Percentiles rank a stretch among this genome's conserved stretches.
These are phyloP conservation scores for Drosophila trichaetosa DNA, from an alignment of 2,888 invertebrate species.

Conservation along the genomic window DNA sequence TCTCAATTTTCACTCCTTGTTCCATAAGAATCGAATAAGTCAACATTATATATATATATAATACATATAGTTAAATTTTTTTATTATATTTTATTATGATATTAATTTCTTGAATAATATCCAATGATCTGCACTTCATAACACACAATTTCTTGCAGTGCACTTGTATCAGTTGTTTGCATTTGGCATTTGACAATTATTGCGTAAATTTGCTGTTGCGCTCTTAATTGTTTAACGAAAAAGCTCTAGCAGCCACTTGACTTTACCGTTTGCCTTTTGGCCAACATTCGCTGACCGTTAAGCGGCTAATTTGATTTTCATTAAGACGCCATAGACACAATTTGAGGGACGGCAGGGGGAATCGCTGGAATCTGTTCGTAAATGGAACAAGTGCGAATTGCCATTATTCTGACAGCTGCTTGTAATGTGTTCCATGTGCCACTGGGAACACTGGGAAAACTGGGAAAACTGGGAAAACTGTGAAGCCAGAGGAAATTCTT, in stretches of 20 bases:
- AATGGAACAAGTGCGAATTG: conserved; percentile 19
- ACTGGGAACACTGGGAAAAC: conserved; percentile 25
- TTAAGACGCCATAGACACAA: conserved; percentile 43
- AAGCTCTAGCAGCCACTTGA: conserved; percentile 36
- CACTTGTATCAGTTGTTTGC: conserved; percentile 36
- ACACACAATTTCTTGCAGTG: conserved; percentile 28
- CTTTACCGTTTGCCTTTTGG: conserved; percentile 37
- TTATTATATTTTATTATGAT: too few relatives aligned
- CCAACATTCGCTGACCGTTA: conserved; percentile 45
- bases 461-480: conserved; percentile 27
- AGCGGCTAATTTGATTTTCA: conserved; percentile 53
- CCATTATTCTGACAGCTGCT: conserved; percentile 59
- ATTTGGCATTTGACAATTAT: conserved; percentile 60
- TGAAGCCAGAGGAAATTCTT: not conserved
- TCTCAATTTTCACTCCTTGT: not conserved
- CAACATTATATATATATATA: not conserved
- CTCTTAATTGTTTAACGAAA: conserved; percentile 45
- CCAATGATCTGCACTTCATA: not conserved
- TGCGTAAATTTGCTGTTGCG: conserved; percentile 60
- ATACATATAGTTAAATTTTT: not conserved
- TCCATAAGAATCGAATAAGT: not conserved
- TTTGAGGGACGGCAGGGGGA: not conserved
- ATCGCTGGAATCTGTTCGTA: conserved; percentile 6
- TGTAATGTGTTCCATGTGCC: conserved; percentile 60
- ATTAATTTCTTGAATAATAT: too few relatives aligned